Evolutionary conservation across 2,888 invertebrate species (phyloP), one percentile per base, ranked within the genome.

Genomic region (Choreutis nemorana): DNA sequence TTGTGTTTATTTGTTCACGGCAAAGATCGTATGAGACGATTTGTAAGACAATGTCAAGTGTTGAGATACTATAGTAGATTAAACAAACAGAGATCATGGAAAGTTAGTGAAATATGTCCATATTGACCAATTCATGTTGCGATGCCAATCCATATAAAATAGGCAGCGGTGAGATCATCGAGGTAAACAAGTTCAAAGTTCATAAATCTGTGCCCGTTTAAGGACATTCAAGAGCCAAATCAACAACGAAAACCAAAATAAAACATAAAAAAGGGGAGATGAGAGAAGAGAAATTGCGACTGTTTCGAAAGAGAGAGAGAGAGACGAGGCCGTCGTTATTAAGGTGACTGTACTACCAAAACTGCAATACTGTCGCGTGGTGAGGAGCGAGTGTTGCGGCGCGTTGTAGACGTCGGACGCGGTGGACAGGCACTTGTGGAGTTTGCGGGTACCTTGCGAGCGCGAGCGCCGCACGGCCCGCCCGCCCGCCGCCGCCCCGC

Each of bases 381-480:
- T 86, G 80, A 87, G 86, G 80, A 88, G 85, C 82, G 81, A 81
- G 81, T 85, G 81, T 68, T 72, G 79, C 73, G 77, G 81, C 78
- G 77, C 81, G 75, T 70, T 81, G 80, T 83, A 88, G 78, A 87
- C 87, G 85, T 89, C 89, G 80, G 88, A 89, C 81, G 90, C 89
- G 66, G 91, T 89, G 80, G 90, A 90, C 81, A 90, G 87, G 86
- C 91, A 91, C 87, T 91, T 91, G 86, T 90, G 90, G 81, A 91
- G 89, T 84, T 89, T 89, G 83, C 89, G 88, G 85, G 91, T 93
- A 91, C 94, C 94, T 91, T 94, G 94, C 79, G 91, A 91, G 81
- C 92, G 90, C 72, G 91, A 90, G 71, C 92, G 89, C 70, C 90
- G 88, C 71, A 90, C 85, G 8, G 14, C 14, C n/a, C n/a, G n/a